Evolutionary conservation across 2,888 invertebrate genomes (phyloP), one percentile per base, ranked within the genome.

Genomic region (Ecdyonurus torrentis): DNA sequence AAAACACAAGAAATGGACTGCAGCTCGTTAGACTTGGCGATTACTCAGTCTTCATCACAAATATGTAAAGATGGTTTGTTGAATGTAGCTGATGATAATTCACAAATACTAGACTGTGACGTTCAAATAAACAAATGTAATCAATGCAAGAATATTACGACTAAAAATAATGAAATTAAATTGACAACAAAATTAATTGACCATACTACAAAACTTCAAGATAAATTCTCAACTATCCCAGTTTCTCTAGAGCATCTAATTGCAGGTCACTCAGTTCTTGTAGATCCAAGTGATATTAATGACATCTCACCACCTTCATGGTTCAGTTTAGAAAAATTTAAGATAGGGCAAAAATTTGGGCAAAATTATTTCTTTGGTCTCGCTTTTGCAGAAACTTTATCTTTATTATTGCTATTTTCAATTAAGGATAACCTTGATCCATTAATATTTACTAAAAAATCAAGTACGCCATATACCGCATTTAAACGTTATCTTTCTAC

Each of bases 401-500:
- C 77, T 0, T 69, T 80, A 18, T 69, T 75, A 3, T 65, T 70
- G 37, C 69, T 79, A 1, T 74, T 79, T 64, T 72, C 74, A 15
- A 72, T 77, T 18, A 69, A 70, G 1, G 71, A 74, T 23, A 72
- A 75, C 1, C 66, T 79, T 1, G 70, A 74, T 15, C 74, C 78
- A 0, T 67, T 81, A 7, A 75, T 80, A 2, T 71, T 74, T 23
- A 81, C 79, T 1, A 71, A 71, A 1, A 73, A 74, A 52, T 79
- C 80, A 0, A 72, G 75, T 62, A 78, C 77, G 1, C 76, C 78
- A 1, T 71, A 69, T 60, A 74, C 74, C n/a, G 73, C 79, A 1
- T 75, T 78, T 63, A 70, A 67, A 67, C 68, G 78, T 53, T 82
- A 81, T 67, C 63, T 80, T 10, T 72, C 75, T 10, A 81, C 82